phyloP scores from a whole-genome alignment of 2,113 vertebrate species.

The Puntigrus tetrazona region DNA sequence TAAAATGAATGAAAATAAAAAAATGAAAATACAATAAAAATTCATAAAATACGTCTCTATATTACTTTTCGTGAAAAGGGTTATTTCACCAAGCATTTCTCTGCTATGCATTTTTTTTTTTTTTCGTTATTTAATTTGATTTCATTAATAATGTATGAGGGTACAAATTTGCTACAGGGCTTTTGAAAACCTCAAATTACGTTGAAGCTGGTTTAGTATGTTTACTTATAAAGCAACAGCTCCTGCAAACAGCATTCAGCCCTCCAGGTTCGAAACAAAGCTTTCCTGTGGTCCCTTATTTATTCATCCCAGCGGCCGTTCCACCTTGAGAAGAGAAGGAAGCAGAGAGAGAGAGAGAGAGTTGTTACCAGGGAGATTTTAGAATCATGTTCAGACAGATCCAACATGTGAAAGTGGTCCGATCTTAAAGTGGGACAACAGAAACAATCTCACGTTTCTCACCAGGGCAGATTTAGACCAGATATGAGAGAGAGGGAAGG shows the following conservation, averaged over 20 bases:
- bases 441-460: not conserved
- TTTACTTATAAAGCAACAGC: not conserved
- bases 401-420: not conserved
- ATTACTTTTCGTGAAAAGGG: not conserved
- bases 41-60: not conserved
- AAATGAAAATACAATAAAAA: not conserved
- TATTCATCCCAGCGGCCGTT: not conserved
- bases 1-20: too few species aligned
- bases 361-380: conserved; percentile 15
- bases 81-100: not conserved
- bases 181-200: not conserved
- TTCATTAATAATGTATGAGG: not conserved
- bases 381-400: conserved; percentile 14
- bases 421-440: conserved; percentile 2
- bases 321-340: not conserved
- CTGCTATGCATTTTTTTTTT: not conserved
- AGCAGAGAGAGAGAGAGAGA: not conserved
- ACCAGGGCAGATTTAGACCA: not conserved
- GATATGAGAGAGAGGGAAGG: not conserved
- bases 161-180: not conserved
- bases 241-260: not conserved
- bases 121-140: not conserved
- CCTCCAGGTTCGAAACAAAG: not conserved
- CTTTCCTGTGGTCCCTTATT: not conserved
- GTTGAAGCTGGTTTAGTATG: not conserved